Conservation (phyloP, 1,140 invertebrate genomes). For the Geopemphigus sp. region DNA sequence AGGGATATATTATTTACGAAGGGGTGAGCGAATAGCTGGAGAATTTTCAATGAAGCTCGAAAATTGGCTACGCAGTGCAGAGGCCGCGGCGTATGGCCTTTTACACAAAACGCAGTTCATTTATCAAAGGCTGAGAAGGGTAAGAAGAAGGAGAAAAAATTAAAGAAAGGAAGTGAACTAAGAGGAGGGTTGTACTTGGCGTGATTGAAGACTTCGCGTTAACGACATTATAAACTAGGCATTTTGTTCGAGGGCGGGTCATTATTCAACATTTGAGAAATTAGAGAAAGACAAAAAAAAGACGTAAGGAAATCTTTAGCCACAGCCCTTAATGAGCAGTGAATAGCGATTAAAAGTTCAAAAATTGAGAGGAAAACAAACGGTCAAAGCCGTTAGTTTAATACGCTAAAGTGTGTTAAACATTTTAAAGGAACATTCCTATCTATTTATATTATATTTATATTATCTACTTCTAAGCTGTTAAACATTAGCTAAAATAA, state of each 20-base stretch:
- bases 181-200: conserved; percentile 17
- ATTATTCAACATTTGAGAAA: conserved; percentile 35
- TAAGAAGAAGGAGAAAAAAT: conserved; percentile 5
- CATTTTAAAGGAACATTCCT: neutral
- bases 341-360: neutral
- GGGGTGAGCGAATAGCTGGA: conserved; percentile 30
- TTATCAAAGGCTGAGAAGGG: conserved; percentile 30
- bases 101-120: conserved; percentile 19
- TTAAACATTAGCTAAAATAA: neutral
- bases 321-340: conserved; percentile 25
- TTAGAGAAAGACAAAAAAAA: conserved; percentile 3
- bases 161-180: conserved; percentile 4
- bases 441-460: neutral
- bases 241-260: conserved; percentile 29
- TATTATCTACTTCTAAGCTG: neutral
- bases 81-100: neutral
- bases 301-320: conserved; percentile 33
- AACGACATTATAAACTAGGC: conserved; percentile 47
- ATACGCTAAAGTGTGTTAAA: neutral
- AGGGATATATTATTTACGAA: conserved; percentile 39
- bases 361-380: conserved; percentile 1
- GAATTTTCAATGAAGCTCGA: conserved; percentile 30
- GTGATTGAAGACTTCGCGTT: conserved; percentile 46
- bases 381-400: neutral
- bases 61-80: neutral